phyloP scores from a whole-genome alignment of 2,113 vertebrate species.

The western clawed frog (Xenopus tropicalis) region UCB_Xtro_10.0 CM004449.2:71439001-71439500 shows the following conservation, averaged over 20 bases:
- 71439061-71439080: no score
- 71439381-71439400: background rate
- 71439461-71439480: background rate
- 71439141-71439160: no score
- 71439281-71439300: background rate
- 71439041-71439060: no score
- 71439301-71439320: slow-evolving; percentile 27
- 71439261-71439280: slow-evolving; percentile 15
- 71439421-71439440: background rate
- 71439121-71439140: no score
- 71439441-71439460: background rate
- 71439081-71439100: no score
- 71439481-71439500: background rate
- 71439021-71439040: no score
- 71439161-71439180: background rate
- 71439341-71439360: background rate
- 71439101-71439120: no score
- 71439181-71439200: background rate
- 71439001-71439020: no score
- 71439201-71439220: slow-evolving; percentile 24
- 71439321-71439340: slow-evolving; percentile 24
- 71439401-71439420: background rate
- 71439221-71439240: slow-evolving; percentile 27
- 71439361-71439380: slow-evolving; percentile 8
- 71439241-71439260: background rate